These are phyloP conservation scores for Microcebus ravelobensis DNA, from an alignment of 2,113 vertebrate species.

Conservation along the genomic window DNA sequence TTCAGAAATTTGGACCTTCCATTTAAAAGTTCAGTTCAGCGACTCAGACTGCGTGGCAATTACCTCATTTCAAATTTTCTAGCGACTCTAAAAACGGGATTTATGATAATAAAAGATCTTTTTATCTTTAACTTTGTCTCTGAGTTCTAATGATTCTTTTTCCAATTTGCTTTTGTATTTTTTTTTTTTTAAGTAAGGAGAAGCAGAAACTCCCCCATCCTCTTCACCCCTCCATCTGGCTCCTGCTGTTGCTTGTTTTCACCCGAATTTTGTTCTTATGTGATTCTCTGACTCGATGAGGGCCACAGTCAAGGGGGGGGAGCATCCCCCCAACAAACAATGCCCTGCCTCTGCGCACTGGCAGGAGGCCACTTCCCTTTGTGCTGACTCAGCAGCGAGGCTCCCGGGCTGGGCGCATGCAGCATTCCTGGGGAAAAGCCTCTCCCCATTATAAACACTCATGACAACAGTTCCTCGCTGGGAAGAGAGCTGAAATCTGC, in stretches of 20 bases:
- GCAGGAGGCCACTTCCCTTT: slow-evolving; percentile 66
- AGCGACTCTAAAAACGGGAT: not conserved
- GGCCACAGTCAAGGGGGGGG: slow-evolving; percentile 14
- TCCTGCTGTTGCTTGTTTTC: slow-evolving; percentile 58
- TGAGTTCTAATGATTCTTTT: slow-evolving; percentile 3
- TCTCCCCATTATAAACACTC: not conserved
- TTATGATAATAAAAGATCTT: slow-evolving; percentile 2
- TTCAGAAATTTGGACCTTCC: slow-evolving; percentile 1
- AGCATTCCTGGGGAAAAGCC: slow-evolving; percentile 53
- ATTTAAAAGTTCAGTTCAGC: slow-evolving; percentile 60
- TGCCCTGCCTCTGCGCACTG: not conserved
- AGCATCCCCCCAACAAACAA: slow-evolving; percentile 53
- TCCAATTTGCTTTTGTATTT: not conserved
- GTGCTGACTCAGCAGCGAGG: slow-evolving; percentile 72
- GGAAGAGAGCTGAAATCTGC: not conserved
- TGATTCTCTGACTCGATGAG: slow-evolving; percentile 41
- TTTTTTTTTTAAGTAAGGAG: not conserved
- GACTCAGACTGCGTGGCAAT: not conserved
- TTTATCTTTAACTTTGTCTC: slow-evolving; percentile 36
- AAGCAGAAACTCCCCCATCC: slow-evolving; percentile 42
- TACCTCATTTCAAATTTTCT: slow-evolving; percentile 34
- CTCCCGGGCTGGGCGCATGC: not conserved
- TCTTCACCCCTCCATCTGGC: slow-evolving; percentile 52
- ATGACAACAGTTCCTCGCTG: not conserved
- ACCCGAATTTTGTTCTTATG: not conserved